These are phyloP conservation scores for Natator depressus DNA, from an alignment of 2,113 vertebrate genomes.

Conservation along the genomic window DNA sequence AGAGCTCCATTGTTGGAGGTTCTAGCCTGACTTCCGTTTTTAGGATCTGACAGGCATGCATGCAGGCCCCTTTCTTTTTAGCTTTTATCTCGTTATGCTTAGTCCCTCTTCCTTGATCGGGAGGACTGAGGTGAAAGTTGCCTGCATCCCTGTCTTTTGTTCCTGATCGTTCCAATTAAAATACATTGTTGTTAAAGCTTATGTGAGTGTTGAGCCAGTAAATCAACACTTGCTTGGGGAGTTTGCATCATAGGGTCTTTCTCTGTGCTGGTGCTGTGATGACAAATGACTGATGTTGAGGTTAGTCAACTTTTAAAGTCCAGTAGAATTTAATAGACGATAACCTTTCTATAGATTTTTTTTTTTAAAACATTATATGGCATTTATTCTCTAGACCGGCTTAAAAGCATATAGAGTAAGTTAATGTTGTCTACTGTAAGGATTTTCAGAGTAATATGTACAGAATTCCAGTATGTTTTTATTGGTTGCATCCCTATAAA, in stretches of 20 bases:
- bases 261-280: not conserved
- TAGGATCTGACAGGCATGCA: not conserved
- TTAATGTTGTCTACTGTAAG: not conserved
- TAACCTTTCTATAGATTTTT: constrained; percentile 8
- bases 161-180: constrained; percentile 8
- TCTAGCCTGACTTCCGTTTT: not conserved
- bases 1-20: not conserved
- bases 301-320: not conserved
- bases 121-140: not conserved
- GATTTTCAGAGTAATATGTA: not conserved
- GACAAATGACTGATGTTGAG: not conserved
- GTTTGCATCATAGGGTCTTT: not conserved
- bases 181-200: constrained; percentile 2
- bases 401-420: not conserved
- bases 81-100: constrained; percentile 9
- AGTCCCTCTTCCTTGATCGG: not conserved
- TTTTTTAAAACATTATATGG: no score
- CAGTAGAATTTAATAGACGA: not conserved
- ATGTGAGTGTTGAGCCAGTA: not conserved
- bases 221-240: not conserved
- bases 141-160: not conserved
- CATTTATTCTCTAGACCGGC: not conserved
- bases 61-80: not conserved
- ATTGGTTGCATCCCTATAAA: constrained; percentile 1
- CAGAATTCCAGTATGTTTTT: constrained; percentile 43